Percentiles rank a stretch among this genome's conserved stretches.
Evolutionary conservation across 2,797 vertebrate species (phyloP).

Genomic region (Tauraco hartlaubi): DNA sequence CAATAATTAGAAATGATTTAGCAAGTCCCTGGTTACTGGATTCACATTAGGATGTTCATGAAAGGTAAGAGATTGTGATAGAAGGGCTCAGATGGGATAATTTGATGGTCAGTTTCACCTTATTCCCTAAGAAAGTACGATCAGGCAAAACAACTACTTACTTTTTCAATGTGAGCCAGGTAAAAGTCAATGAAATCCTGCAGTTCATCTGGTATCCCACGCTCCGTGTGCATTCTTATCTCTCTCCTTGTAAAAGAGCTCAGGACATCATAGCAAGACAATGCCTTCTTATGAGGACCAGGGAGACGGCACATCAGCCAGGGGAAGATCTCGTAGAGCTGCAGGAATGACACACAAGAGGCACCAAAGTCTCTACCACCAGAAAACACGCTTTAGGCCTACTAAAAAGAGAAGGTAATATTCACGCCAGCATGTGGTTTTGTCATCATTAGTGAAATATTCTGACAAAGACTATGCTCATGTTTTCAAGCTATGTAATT

Average conservation of each 20-base stretch:
- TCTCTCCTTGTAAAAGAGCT: slow-evolving; percentile 39
- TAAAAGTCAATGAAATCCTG: slow-evolving; percentile 70
- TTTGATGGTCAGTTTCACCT: background rate
- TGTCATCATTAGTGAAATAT: background rate
- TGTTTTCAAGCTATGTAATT: background rate
- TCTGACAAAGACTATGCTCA: background rate
- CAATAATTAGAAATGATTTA: background rate
- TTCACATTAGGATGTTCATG: background rate
- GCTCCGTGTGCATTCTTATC: background rate
- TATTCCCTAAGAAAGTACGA: background rate
- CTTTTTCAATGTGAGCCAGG: slow-evolving; percentile 52
- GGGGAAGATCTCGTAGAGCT: slow-evolving; percentile 73
- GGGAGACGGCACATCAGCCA: slow-evolving; percentile 57
- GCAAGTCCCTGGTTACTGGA: background rate
- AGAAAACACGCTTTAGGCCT: background rate
- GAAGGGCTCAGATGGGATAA: background rate
- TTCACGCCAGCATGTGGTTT: background rate
- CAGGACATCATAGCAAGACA: slow-evolving; percentile 33
- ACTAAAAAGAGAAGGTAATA: background rate
- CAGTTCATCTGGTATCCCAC: background rate
- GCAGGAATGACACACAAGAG: background rate
- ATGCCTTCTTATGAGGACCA: slow-evolving; percentile 40
- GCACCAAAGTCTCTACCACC: background rate
- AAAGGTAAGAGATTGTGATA: background rate
- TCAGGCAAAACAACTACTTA: background rate